Conservation (phyloP, 1,140 invertebrate species). For the Macrotrachela quadricornifera region DNA sequence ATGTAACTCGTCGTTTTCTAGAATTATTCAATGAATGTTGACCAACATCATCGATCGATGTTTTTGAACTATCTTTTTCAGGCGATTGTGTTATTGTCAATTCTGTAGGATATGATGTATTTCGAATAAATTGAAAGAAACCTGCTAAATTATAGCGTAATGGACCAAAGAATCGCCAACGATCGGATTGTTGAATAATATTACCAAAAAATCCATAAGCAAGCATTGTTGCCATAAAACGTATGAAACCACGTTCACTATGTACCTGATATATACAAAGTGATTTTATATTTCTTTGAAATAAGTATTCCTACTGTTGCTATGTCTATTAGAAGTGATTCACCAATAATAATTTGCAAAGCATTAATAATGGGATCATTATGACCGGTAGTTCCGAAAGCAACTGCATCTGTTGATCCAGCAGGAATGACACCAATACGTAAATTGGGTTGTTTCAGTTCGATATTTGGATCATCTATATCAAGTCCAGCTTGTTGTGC, state of each 20-base stretch:
- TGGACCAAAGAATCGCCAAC: conserved; percentile 68
- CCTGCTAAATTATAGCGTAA: conserved; percentile 50
- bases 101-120: conserved; percentile 49
- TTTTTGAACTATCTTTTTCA: conserved; percentile 8
- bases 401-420: conserved; percentile 66
- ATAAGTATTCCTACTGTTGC: neutral
- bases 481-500: conserved; percentile 35
- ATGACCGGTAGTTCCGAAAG: conserved; percentile 57
- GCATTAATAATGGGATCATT: conserved; percentile 55
- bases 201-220: conserved; percentile 73
- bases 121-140: conserved; percentile 47
- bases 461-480: conserved; percentile 37
- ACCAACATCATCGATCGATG: too few species aligned
- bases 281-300: conserved; percentile 19
- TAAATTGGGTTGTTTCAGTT: conserved; percentile 39
- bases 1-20: too few species aligned
- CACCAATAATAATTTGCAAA: conserved; percentile 55
- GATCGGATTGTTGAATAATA: conserved; percentile 55
- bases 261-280: conserved; percentile 52
- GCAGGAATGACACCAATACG: conserved; percentile 52
- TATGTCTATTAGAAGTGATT: conserved; percentile 1
- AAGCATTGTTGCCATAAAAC: conserved; percentile 54
- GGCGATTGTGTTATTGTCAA: conserved; percentile 31
- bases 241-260: conserved; percentile 40
- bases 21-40: too few species aligned